Percentiles rank a stretch among this genome's conserved stretches.
Evolutionary conservation across 2,113 vertebrate species (phyloP).

Genomic region (Euleptes europaea): DNA sequence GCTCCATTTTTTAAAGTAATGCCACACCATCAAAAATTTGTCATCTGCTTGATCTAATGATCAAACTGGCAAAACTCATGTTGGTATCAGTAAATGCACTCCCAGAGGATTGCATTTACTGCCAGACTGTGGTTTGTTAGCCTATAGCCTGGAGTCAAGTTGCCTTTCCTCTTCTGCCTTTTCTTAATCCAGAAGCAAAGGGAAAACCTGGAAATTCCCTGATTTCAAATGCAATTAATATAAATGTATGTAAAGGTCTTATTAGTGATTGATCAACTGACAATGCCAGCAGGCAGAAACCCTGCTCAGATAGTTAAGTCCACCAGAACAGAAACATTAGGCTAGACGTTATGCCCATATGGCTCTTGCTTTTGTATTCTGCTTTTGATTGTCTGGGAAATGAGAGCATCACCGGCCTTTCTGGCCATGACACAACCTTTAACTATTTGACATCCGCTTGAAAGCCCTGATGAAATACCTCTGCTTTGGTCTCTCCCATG

Average conservation of each 20-base stretch:
- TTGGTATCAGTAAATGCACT: no score
- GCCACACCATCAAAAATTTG: no score
- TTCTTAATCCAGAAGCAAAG: neutral
- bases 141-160: neutral
- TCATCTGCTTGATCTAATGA: no score
- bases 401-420: neutral
- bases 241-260: neutral
- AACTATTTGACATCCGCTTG: neutral
- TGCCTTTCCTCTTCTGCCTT: neutral
- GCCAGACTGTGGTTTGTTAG: neutral
- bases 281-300: neutral
- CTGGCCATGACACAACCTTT: neutral
- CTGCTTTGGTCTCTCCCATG: conserved; percentile 12
- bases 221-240: neutral
- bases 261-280: neutral
- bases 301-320: neutral
- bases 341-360: neutral
- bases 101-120: no score
- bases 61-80: no score
- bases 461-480: conserved; percentile 3
- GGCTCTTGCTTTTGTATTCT: neutral
- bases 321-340: neutral
- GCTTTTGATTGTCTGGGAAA: neutral
- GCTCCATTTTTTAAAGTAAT: no score
- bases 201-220: neutral